Evolutionary conservation across 2,888 invertebrate genomes (phyloP), one percentile per base, ranked within the genome.

Genomic region (Cremastobaeus sp.): DNA sequence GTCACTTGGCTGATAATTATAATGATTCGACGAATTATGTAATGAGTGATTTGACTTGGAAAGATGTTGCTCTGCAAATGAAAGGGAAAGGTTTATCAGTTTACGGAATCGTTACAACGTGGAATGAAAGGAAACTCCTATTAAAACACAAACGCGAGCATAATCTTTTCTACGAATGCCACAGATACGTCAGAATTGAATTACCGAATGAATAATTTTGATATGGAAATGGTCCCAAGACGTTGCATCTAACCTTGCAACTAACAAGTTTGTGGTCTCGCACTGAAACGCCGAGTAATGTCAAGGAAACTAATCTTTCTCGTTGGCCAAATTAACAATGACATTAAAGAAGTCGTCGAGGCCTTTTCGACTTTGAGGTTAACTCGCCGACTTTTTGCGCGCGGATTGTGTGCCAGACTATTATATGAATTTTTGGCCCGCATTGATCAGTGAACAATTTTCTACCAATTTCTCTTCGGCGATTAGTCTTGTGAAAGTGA

Each of bases 301-400:
- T 55, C 55, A 43, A 55, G 55, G 55, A n/a, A 8, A 55, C 12
- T 41, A 55, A 55, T 55, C 55, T 55, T 41, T 41, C 12, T 18
- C 41, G 18, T 30, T 55, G n/a, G 55, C 39, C 5, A 55, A 55
- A 12, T 30, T 32, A 17, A 41, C 41, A 32, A 41, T 41, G 30
- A 54, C 39, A 18, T 37, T 52, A 52, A 37, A 11, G 5, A 50
- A 14, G 20, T 35, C 21, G 34, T n/a, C 20, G 48, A n/a, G n/a
- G n/a, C n/a, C n/a, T n/a, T n/a, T n/a, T n/a, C n/a, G n/a, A n/a
- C n/a, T n/a, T 12, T 18, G 2, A 41, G 20, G 9, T 25, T 25
- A 43, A n/a, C n/a, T n/a, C n/a, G n/a, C n/a, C n/a, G n/a, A n/a
- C n/a, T n/a, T n/a, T n/a, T n/a, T n/a, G n/a, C n/a, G n/a, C n/a